A percentile compares a stretch with the other conserved stretches of the same genome.
phyloP scores from a whole-genome alignment of 2,797 vertebrate genomes.

The Sylvilagus floridanus region DNA sequence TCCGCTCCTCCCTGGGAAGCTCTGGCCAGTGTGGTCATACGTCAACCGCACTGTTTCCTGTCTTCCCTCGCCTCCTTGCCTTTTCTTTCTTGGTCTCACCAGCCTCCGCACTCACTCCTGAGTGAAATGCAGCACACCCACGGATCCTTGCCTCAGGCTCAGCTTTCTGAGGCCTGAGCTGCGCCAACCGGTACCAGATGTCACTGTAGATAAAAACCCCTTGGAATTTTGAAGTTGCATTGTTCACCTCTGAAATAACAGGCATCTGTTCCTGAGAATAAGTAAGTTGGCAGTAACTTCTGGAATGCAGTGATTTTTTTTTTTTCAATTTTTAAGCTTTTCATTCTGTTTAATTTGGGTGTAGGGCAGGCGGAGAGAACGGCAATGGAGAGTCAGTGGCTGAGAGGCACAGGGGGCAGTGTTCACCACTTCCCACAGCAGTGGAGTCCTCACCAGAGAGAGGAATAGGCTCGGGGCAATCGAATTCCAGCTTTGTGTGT shows the following conservation, averaged over 20 bases:
- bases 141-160: background rate
- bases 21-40: background rate
- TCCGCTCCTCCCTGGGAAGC: background rate
- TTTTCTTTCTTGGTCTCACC: background rate
- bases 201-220: background rate
- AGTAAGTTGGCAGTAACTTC: background rate
- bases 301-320: background rate
- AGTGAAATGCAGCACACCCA: background rate
- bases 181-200: background rate
- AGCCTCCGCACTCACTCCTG: background rate
- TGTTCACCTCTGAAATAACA: conserved; percentile 10
- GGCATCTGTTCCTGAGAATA: background rate
- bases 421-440: background rate
- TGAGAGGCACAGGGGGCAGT: background rate
- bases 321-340: conserved; percentile 22
- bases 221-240: background rate
- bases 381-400: background rate
- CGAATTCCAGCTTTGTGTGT: background rate
- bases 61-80: background rate
- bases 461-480: background rate
- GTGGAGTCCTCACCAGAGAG: background rate
- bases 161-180: background rate
- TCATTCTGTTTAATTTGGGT: background rate
- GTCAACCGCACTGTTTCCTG: background rate
- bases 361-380: background rate